Base-by-base conservation (phyloP, 2,797 vertebrate species). In the Rallus crepitans region DNA sequence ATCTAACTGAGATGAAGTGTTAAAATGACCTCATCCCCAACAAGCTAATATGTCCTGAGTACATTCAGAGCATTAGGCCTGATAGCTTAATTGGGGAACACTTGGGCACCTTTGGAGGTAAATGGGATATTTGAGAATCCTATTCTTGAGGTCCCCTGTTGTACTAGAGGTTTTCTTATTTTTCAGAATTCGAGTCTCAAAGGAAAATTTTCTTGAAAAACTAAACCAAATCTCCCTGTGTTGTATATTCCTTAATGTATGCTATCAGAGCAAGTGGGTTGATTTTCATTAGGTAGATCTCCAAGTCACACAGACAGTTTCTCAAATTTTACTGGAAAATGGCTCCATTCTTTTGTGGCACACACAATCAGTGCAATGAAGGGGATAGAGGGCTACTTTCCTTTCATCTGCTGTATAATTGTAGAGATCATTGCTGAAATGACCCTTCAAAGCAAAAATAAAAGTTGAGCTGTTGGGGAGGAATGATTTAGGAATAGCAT, bases 371-470 rank as follows among this genome's bases (percentile, higher is more conserved):
- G 53, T 28, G 61, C 28, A 61, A 7, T 18, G 16, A 52, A 65
- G 50, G 24, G 20, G 16, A 50, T 2, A 6, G 31, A 85, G 64
- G 6, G 24, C 56, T 52, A 53, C n/a, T 82, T 73, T 23, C 31
- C 28, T 69, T 85, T 56, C 18, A 59, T 89, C 37, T 82, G 24
- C 40, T 39, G 0, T 31, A 12, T 55, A 87, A 78, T 81, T 94
- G 61, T 21, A 57, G 25, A 82, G 71, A 60, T 73, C 72, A 30
- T 42, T 73, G 64, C 60, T 61, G 71, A 75, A 93, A 71, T 75
- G 78, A 91, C 79, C 84, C 82, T 85, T 92, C 45, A 85, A 87
- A 92, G 64, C 64, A 77, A 75, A 92, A 94, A 82, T 68, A 76
- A 63, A 87, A 59, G 23, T 15, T 61, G 56, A 87, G 45, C 30